phyloP scores from a whole-genome alignment of 2,888 invertebrate species.

The Tipula lateralis region DNA sequence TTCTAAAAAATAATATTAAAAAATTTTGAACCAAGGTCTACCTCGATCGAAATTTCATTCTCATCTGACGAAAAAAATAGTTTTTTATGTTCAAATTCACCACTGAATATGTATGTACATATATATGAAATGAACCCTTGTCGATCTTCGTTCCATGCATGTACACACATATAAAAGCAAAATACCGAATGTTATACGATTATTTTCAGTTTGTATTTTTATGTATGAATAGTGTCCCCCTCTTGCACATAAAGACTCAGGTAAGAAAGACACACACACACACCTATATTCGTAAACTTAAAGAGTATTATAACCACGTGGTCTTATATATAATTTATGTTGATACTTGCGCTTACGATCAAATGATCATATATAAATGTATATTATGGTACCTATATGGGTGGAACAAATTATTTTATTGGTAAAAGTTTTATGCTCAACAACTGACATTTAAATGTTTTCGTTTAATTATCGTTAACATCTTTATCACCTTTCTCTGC shows the following conservation, averaged over 20 bases:
- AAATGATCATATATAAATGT: neutral
- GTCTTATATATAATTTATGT: neutral
- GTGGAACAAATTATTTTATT: conserved; percentile 12
- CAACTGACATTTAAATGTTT: neutral
- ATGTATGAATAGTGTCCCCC: neutral
- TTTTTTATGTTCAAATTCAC: neutral
- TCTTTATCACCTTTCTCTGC: neutral
- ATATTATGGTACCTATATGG: neutral
- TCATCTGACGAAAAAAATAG: neutral
- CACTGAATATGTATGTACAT: neutral
- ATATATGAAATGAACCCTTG: neutral
- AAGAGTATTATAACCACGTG: neutral
- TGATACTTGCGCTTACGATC: neutral
- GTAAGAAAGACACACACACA: neutral
- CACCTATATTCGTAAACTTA: neutral
- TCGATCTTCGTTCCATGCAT: neutral
- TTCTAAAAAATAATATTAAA: neutral
- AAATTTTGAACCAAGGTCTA: neutral
- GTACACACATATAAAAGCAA: neutral
- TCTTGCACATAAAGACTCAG: neutral
- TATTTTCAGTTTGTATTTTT: neutral
- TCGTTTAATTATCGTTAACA: neutral
- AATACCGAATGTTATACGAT: neutral
- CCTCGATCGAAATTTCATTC: conserved; percentile 19
- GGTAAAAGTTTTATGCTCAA: conserved; percentile 6